Percentiles rank a stretch among this genome's conserved stretches.
Evolutionary conservation across 64 coral and sea anemone species (phyloP).

Genomic region (Actinia tenebrosa): DNA sequence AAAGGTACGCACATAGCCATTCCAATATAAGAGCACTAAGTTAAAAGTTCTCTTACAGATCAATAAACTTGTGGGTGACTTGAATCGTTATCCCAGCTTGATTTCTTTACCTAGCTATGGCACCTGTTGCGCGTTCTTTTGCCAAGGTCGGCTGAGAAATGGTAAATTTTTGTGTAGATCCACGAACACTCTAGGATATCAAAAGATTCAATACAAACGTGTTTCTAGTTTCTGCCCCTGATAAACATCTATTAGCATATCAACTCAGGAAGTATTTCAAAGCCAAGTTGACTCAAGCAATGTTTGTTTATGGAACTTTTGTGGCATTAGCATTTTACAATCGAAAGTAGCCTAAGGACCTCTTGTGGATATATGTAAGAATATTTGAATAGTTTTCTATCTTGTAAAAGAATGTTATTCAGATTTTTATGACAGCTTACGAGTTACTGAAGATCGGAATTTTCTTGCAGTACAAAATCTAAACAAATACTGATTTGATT

Average conservation of each 20-base stretch:
- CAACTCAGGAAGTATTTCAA: background rate
- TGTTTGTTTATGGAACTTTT: background rate
- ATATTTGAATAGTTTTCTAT: background rate
- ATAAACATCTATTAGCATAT: background rate
- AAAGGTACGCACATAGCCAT: background rate
- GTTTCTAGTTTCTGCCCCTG: background rate
- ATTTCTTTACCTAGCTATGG: background rate
- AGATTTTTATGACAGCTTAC: no score
- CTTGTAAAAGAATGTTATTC: background rate
- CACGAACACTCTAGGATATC: background rate
- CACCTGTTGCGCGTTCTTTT: constrained; percentile 12
- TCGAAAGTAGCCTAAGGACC: background rate
- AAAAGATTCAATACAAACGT: background rate
- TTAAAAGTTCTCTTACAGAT: background rate
- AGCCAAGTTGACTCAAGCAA: background rate
- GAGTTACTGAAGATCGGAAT: no score
- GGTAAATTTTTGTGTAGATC: background rate
- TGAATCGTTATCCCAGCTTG: background rate
- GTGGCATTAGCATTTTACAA: background rate
- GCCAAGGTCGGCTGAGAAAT: background rate
- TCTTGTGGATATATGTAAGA: no score
- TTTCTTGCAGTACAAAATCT: background rate
- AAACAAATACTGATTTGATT: background rate
- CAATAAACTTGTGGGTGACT: background rate
- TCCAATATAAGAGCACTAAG: background rate